Evolutionary conservation across 2,113 vertebrate species (phyloP).

Genomic region (Trematomus loennbergii): DNA sequence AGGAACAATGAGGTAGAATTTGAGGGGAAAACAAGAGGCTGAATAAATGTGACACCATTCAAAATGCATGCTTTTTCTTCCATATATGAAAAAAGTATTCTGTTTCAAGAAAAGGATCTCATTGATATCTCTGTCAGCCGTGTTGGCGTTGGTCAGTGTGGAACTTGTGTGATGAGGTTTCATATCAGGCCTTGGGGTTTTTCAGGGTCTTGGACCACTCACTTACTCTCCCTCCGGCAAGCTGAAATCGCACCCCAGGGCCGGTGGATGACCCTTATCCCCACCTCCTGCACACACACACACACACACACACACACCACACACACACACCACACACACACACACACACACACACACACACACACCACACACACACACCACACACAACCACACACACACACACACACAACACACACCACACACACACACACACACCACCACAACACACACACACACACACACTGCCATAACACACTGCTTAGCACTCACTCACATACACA

Average conservation of each 20-base stretch:
- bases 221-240: conserved; percentile 63
- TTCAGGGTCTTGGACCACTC: conserved; percentile 75
- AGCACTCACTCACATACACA: conserved; percentile 40
- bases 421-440: conserved; percentile 6
- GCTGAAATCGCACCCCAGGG: conserved; percentile 76
- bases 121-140: not conserved
- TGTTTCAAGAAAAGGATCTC: not conserved
- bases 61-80: not conserved
- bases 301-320: conserved; percentile 35
- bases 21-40: not conserved
- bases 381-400: conserved; percentile 3
- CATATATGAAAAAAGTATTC: not conserved
- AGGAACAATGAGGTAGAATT: not conserved
- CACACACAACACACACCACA: conserved; percentile 39
- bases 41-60: not conserved
- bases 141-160: not conserved
- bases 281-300: conserved; percentile 37
- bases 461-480: not conserved
- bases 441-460: conserved; percentile 42
- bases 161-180: conserved; percentile 27
- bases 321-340: conserved; percentile 41
- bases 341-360: conserved; percentile 37
- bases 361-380: conserved; percentile 12
- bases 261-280: conserved; percentile 56
- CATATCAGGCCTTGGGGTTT: conserved; percentile 75